phyloP scores from a whole-genome alignment of 1,140 invertebrate species.

The Aricia agestis region DNA sequence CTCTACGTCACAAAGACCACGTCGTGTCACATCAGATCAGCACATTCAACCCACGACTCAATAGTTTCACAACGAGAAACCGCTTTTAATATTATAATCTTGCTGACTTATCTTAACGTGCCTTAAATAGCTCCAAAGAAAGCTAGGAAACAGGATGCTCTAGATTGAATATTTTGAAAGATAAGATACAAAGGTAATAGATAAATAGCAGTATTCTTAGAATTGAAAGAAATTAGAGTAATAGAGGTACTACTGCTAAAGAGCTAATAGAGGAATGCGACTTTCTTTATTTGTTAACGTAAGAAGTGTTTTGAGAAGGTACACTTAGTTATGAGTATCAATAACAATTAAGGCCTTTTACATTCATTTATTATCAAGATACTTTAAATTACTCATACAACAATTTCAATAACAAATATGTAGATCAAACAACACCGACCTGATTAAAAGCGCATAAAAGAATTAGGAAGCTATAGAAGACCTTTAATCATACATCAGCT shows the following conservation, averaged over 20 bases:
- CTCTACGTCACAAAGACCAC: constrained; percentile 12
- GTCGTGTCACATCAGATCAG: constrained; percentile 13
- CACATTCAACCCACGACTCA: constrained; percentile 11
- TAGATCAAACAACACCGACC: neutral
- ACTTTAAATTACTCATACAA: too few species aligned
- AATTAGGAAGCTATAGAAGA: neutral
- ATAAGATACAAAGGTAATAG: neutral
- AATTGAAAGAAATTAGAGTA: too few species aligned
- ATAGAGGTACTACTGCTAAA: too few species aligned
- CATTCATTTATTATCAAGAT: too few species aligned
- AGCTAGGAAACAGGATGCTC: constrained; percentile 8
- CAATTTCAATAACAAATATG: neutral
- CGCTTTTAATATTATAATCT: neutral
- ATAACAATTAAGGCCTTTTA: too few species aligned
- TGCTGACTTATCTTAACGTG: neutral
- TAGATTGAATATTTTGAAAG: neutral
- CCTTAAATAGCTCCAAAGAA: neutral
- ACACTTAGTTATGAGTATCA: too few species aligned
- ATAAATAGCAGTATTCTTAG: too few species aligned
- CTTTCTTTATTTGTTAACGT: too few species aligned
- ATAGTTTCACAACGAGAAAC: constrained; percentile 10
- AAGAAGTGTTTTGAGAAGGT: too few species aligned
- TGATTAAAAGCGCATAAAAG: constrained; percentile 1
- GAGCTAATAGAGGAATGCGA: too few species aligned
- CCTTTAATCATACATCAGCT: constrained; percentile 7